A percentile compares a stretch with the other conserved stretches of the same genome.
Evolutionary conservation across 2,113 vertebrate species (phyloP).

Genomic region (Silurus asotus): DNA sequence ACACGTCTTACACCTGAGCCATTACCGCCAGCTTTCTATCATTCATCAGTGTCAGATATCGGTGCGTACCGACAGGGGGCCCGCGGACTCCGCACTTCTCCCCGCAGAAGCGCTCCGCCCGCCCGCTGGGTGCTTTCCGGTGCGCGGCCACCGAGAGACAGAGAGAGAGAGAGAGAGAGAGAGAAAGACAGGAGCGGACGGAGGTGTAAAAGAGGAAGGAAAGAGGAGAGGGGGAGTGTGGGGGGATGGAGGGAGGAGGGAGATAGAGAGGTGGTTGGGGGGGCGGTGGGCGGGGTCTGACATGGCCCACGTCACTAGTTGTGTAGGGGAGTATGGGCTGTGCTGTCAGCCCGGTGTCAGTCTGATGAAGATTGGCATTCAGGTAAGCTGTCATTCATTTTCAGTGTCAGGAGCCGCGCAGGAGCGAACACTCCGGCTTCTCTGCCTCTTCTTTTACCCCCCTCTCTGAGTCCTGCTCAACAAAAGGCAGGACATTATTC

Average conservation of each 20-base stretch:
- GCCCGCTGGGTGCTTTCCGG: conserved; percentile 53
- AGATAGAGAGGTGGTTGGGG: conserved; percentile 54
- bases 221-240: conserved; percentile 15
- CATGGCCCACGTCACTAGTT: conserved; percentile 76
- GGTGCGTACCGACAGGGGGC: conserved; percentile 74
- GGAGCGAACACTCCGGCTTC: conserved; percentile 67
- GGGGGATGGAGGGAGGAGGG: conserved; percentile 44
- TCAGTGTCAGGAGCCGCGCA: conserved; percentile 80
- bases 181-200: conserved; percentile 43
- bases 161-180: conserved; percentile 20
- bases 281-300: conserved; percentile 74
- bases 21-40: background rate
- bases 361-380: conserved; percentile 99
- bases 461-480: conserved; percentile 77
- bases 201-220: conserved; percentile 40
- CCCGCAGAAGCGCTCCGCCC: conserved; percentile 55
- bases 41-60: conserved; percentile 37
- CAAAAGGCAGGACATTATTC: conserved; percentile 89
- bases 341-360: conserved; percentile 97
- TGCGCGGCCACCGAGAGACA: conserved; percentile 16
- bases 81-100: conserved; percentile 61
- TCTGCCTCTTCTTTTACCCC: conserved; percentile 38
- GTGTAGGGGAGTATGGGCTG: conserved; percentile 92
- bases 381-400: conserved; percentile 99
- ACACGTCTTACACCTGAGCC: background rate